These are phyloP conservation scores for Rhinichthys klamathensis DNA, from an alignment of 2,113 vertebrate genomes.

Conservation along the genomic window DNA sequence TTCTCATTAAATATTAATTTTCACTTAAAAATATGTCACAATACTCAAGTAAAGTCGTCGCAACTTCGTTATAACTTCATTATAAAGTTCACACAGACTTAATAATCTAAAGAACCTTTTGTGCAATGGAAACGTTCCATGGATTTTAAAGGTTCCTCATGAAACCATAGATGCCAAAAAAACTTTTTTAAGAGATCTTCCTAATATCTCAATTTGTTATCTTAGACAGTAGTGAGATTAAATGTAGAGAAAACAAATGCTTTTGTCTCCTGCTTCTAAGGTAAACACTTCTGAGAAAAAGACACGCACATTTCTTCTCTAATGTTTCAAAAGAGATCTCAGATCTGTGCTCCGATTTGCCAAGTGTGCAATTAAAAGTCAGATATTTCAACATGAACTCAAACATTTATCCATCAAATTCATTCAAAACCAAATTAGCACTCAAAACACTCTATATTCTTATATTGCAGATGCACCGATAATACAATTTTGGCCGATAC, in stretches of 20 bases:
- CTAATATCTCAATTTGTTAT: not conserved
- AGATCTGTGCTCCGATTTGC: not conserved
- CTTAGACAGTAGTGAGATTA: not conserved
- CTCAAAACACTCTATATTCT: not conserved
- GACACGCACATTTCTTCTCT: too few species aligned
- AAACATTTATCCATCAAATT: not conserved
- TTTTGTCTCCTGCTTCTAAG: not conserved
- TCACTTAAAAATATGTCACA: too few species aligned
- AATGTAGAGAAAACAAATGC: not conserved
- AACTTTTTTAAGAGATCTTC: not conserved
- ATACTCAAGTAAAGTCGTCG: too few species aligned
- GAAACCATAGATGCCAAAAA: not conserved
- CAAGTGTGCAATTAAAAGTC: not conserved
- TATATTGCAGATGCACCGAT: too few species aligned
- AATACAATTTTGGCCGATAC: too few species aligned
- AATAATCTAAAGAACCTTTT: not conserved
- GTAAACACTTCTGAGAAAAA: not conserved
- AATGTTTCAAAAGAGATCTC: not conserved
- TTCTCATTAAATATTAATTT: too few species aligned
- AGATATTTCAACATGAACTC: not conserved
- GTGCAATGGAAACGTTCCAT: not conserved
- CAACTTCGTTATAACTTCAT: too few species aligned
- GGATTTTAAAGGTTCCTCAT: not conserved
- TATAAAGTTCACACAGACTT: too few species aligned
- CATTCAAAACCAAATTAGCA: not conserved